Conservation (phyloP, 2,797 vertebrate genomes). For the Arremon aurantiirostris region DNA sequence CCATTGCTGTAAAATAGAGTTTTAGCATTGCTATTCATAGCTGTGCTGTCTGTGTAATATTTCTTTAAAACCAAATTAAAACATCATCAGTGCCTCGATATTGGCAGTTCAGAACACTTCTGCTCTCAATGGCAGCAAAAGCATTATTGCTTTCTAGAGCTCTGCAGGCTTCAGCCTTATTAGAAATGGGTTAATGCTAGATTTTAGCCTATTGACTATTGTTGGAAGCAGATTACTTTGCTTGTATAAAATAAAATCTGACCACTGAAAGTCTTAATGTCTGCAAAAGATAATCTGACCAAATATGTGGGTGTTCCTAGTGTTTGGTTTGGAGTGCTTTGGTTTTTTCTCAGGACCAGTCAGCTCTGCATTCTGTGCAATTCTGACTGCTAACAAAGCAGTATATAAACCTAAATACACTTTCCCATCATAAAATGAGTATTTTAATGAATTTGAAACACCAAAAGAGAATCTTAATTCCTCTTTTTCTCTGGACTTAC, state of each 20-base stretch:
- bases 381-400: not conserved
- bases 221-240: conserved; percentile 49
- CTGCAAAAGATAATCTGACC: conserved; percentile 27
- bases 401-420: not conserved
- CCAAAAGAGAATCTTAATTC: not conserved
- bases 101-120: not conserved
- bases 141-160: conserved; percentile 22
- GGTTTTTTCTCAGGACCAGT: not conserved
- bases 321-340: not conserved
- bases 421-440: not conserved
- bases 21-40: not conserved
- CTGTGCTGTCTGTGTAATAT: not conserved
- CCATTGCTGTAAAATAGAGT: not conserved
- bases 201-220: conserved; percentile 48
- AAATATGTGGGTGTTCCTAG: not conserved
- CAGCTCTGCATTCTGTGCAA: not conserved
- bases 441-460: not conserved
- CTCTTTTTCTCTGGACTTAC: not conserved
- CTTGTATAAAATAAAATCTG: conserved; percentile 42
- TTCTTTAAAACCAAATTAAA: not conserved
- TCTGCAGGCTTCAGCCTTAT: not conserved
- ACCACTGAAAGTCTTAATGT: conserved; percentile 11
- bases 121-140: not conserved
- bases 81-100: not conserved
- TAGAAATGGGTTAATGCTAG: conserved; percentile 62